Conservation (phyloP, 2,797 vertebrate genomes). For the Enteromius viviparus region DNA sequence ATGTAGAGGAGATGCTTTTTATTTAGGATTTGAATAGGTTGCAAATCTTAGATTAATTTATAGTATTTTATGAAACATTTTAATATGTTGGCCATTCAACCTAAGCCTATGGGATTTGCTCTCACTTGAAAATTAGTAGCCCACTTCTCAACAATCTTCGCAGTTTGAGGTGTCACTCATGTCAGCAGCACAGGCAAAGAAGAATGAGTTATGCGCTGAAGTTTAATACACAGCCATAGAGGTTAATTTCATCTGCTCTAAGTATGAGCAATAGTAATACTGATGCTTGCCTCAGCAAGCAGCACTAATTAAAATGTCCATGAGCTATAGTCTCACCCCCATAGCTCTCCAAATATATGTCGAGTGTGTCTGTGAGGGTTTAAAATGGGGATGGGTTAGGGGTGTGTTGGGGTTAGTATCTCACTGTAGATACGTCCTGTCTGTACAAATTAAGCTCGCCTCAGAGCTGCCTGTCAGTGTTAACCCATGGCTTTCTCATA, state of each 20-base stretch:
- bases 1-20: neutral
- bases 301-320: slow-evolving; percentile 41
- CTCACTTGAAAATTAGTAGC: neutral
- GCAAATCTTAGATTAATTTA: neutral
- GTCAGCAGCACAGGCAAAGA: neutral
- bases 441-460: slow-evolving; percentile 43
- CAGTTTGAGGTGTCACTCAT: neutral
- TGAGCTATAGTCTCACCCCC: slow-evolving; percentile 27
- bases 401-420: slow-evolving; percentile 23
- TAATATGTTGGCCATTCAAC: neutral
- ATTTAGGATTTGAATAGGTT: neutral
- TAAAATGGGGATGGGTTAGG: neutral
- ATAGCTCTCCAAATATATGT: slow-evolving; percentile 11
- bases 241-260: neutral
- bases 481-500: slow-evolving; percentile 69
- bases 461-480: slow-evolving; percentile 56
- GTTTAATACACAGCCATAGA: neutral
- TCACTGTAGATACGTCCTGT: slow-evolving; percentile 49
- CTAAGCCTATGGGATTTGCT: neutral
- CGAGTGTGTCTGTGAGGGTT: slow-evolving; percentile 51
- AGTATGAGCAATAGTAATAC: slow-evolving; percentile 19
- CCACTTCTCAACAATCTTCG: neutral
- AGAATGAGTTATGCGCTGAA: neutral
- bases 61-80: neutral
- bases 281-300: slow-evolving; percentile 13